Base-by-base conservation (phyloP, 2,888 invertebrate genomes). In the Polydrusus pterygomalis region DNA sequence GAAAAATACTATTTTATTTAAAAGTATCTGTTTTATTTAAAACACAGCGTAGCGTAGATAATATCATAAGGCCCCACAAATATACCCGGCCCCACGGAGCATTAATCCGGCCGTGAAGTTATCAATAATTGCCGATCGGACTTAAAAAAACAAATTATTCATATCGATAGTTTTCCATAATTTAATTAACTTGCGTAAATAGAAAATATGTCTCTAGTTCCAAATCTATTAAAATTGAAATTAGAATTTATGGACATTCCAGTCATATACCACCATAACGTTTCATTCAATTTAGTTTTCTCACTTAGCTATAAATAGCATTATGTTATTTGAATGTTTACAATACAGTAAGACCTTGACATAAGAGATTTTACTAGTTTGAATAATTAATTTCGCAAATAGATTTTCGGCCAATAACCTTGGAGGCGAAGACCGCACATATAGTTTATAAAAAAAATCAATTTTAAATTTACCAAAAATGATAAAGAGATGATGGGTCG, bases 201-300 rank as follows among this genome's bases (percentile, higher is more conserved):
- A 20, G 3, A 34, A 34, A 34, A 7, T 30, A 54, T 10, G 0
- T 54, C 54, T 56, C 58, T 34, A 7, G 38, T 38, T 60, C 18
- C 11, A 38, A 60, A 60, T 10, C 7, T 38, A 38, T 38, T 60
- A 60, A 38, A 60, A 60, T 18, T 60, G 18, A 38, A 60, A 60
- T 38, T 11, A 38, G 11, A 60, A 38, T 60, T 38, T 60, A 38
- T 38, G 9, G 0, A 15, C 38, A 60, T 60, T n/a, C n/a, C n/a
- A n/a, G n/a, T n/a, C n/a, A n/a, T n/a, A n/a, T n/a, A n/a, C n/a
- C n/a, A 60, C 38, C 38, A 60, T 38, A 38, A 17, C 18, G 38
- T 60, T 38, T 60, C 58, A 60, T 60, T 60, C 58, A 60, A 60
- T 60, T 60, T 60, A 60, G 58, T 60, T 60, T 38, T 38, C 38